Base-by-base conservation (phyloP, 2,113 vertebrate species). In the Canis aureus region DNA sequence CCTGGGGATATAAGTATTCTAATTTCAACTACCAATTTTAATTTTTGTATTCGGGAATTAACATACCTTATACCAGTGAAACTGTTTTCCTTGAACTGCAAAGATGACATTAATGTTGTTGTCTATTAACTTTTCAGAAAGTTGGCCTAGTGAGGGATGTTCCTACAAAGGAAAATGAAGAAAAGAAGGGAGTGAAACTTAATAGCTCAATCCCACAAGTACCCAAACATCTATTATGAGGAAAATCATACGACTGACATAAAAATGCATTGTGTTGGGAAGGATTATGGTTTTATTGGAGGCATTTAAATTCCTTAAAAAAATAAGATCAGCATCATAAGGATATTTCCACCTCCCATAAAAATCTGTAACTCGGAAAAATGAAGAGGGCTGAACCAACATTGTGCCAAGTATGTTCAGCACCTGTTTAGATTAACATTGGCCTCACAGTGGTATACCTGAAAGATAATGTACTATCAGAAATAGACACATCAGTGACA, bases 1-100 rank as follows among this genome's bases (percentile, higher is more conserved):
- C 57, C 15, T 90, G 22, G 38, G n/a, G 12, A 92, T 85, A 59
- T 16, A 83, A 83, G 73, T 62, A 29, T 82, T 64, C 29, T 88
- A 59, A 71, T 38, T 87, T 93, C 74, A 80, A 73, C 64, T 64
- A 86, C 20, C 23, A 89, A 89, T 76, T 74, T 64, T 73, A 87
- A 76, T 55, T 89, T 86, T 96, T 69, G 92, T 76, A 92, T 91
- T 79, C 71, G 4, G 25, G 81, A 95, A 93, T 97, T 98, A 98
- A 98, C 98, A 95, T 99, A 99, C 99, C 99, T 99, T 99, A 98
- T 99, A 99, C 99, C 99, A 99, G 98, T 99, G 99, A 99, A 99
- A 99, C 95, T 99, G 99, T 96, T 99, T 99, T 98, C 99, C 99
- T 98, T 99, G 99, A 97, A 99, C 99, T 29, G 99, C 99, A 98